Percentiles rank a stretch among this genome's conserved stretches.
Evolutionary conservation across 1,140 invertebrate genomes (phyloP).

Genomic region (Drosophila simulans): DNA sequence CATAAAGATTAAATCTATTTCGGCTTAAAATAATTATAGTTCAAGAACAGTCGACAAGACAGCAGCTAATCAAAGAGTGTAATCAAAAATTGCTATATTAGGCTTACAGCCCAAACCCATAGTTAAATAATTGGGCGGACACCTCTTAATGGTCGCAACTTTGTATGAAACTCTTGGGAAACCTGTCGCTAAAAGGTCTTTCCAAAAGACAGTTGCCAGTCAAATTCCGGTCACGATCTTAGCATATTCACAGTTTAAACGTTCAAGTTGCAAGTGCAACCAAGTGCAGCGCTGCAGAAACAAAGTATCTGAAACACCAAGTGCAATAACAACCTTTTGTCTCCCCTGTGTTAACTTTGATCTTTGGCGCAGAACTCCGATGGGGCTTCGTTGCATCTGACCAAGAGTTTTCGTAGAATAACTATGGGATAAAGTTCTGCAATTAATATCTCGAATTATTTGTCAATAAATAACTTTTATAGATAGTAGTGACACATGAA

Average conservation of each 20-base stretch:
- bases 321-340: conserved; percentile 29
- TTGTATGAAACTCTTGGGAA: conserved; percentile 9
- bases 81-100: background rate
- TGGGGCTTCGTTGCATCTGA: background rate
- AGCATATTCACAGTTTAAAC: conserved; percentile 17
- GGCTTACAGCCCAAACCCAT: background rate
- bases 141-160: conserved; percentile 33
- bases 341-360: conserved; percentile 24
- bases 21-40: no score
- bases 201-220: conserved; percentile 28
- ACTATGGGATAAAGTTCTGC: background rate
- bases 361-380: conserved; percentile 24
- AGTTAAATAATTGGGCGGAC: conserved; percentile 29
- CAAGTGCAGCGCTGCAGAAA: conserved; percentile 5
- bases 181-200: conserved; percentile 27
- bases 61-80: background rate
- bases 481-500: no score
- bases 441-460: no score
- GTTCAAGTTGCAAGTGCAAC: conserved; percentile 19
- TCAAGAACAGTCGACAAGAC: background rate
- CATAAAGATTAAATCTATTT: no score
- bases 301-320: conserved; percentile 20
- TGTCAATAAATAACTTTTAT: no score
- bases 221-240: conserved; percentile 68
- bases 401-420: background rate